Base-by-base conservation (phyloP, 2,113 vertebrate genomes). In the Sporophila hypoxantha region DNA sequence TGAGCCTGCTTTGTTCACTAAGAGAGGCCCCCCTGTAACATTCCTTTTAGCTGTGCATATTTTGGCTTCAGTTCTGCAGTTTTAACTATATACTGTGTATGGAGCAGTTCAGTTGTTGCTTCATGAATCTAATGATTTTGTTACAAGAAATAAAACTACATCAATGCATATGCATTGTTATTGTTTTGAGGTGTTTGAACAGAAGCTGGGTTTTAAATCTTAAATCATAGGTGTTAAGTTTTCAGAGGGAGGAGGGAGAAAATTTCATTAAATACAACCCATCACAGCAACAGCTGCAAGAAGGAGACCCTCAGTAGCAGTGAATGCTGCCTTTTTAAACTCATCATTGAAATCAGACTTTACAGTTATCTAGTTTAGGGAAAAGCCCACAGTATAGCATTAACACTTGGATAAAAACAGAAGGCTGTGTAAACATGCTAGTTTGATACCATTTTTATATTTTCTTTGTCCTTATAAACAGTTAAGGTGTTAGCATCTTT, bases 1-100 rank as follows among this genome's bases (percentile, higher is more conserved):
- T 99, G 98, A 98, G 98, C 98, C 98, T 97, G 98, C 99, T 99
- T 99, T 99, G 99, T 99, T 99, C 97, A 83, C 98, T 97, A 93
- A 97, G 97, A 96, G 97, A 98, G 99, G 98, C 98, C 98, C 98
- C 96, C 98, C 98, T 97, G 97, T 97, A 98, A 98, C 98, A 99
- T 99, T 99, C 99, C 98, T 98, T 98, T 98, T 98, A 97, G 97
- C 98, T 98, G 97, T 98, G 98, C 98, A 98, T 99, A 98, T 98
- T 99, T 98, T 99, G 98, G 98, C 98, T 98, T 97, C 97, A 97
- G 96, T 98, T 97, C 97, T 97, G 96, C 97, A 98, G 97, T 96
- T 97, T 97, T 98, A 98, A 98, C 98, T 98, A 98, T 98, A 98
- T 98, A 96, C 98, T 98, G 97, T 97, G 97, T 98, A 97, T 97